Evolutionary conservation across 2,113 vertebrate species (phyloP).

Genomic region (Paramormyrops kingsleyae): DNA sequence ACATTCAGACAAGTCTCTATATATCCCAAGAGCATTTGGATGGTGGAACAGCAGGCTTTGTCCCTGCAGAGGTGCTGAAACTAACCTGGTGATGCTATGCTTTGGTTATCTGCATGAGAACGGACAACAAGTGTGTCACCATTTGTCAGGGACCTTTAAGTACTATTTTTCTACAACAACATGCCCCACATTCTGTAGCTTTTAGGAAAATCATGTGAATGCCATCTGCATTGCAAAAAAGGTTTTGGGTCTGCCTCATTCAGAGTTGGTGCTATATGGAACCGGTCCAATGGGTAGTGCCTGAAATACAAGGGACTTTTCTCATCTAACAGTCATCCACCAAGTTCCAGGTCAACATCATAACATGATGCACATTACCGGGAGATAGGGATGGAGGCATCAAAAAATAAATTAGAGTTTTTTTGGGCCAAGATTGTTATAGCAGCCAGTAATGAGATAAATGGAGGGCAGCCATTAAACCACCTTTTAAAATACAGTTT

Average conservation of each 20-base stretch:
- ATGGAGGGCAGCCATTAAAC: neutral
- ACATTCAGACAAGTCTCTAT: neutral
- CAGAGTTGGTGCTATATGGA: neutral
- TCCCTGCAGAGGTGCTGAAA: neutral
- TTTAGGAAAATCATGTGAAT: neutral
- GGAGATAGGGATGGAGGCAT: neutral
- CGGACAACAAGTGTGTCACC: neutral
- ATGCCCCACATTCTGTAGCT: neutral
- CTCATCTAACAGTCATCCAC: neutral
- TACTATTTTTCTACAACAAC: neutral
- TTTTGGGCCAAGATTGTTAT: neutral
- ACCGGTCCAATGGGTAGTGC: slow-evolving; percentile 6
- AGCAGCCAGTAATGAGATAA: neutral
- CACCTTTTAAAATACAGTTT: neutral
- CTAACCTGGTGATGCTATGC: neutral
- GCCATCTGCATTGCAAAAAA: neutral
- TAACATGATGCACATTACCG: neutral
- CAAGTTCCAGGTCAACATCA: slow-evolving; percentile 7
- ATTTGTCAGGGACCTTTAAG: neutral
- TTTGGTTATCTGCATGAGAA: neutral
- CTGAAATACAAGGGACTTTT: slow-evolving; percentile 21
- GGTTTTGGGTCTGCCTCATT: neutral
- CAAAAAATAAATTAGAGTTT: neutral
- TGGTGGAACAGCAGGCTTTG: neutral
- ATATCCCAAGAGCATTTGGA: neutral